Percentiles rank a stretch among this genome's conserved stretches.
These are phyloP conservation scores for Anthoscopus minutus DNA, from an alignment of 2,113 vertebrate genomes.

Conservation along the genomic window DNA sequence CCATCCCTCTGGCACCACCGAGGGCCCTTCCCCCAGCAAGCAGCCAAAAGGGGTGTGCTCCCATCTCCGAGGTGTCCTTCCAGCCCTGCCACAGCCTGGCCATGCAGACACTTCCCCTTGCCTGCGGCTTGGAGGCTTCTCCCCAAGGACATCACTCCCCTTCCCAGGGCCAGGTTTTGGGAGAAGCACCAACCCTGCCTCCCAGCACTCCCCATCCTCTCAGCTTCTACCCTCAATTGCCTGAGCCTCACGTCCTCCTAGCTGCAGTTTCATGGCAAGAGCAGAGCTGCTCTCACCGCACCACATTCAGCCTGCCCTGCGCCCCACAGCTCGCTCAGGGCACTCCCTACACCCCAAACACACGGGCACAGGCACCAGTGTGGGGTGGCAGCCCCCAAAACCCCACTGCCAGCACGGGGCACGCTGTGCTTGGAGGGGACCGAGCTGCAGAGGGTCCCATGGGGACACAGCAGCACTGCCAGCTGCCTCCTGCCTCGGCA, in stretches of 20 bases:
- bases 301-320: not conserved
- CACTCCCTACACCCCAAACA: not conserved
- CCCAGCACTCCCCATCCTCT: not conserved
- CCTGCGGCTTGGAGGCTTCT: not conserved
- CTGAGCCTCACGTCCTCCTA: not conserved
- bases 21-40: not conserved
- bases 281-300: not conserved
- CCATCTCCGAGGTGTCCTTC: not conserved
- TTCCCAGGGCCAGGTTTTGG: not conserved
- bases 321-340: not conserved
- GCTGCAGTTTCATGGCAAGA: not conserved
- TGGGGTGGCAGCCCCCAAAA: not conserved
- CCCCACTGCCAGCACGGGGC: not conserved
- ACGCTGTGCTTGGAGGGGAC: rapidly evolving
- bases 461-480: rapidly evolving
- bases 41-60: not conserved
- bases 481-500: not conserved
- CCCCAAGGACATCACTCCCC: not conserved
- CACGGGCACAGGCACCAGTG: not conserved
- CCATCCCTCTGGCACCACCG: not conserved
- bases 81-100: not conserved
- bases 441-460: rapidly evolving
- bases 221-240: not conserved
- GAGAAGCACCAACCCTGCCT: not conserved
- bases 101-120: not conserved